These are phyloP conservation scores for Metaphire vulgaris DNA, from an alignment of 1,140 invertebrate genomes.

Conservation along the genomic window DNA sequence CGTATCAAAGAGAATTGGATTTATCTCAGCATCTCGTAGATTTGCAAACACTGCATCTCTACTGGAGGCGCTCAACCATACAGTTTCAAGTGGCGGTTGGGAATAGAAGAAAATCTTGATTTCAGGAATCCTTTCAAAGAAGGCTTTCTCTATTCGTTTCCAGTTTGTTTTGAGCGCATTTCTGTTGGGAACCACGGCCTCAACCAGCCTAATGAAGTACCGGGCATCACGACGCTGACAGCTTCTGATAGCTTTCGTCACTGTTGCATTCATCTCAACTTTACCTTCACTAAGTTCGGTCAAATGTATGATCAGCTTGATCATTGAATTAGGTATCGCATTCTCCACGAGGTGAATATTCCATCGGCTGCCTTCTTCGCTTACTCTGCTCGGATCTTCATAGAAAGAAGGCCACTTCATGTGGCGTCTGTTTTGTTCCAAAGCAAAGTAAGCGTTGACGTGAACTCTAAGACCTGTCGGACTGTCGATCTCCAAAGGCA, in stretches of 20 bases:
- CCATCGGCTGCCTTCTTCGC: constrained; percentile 16
- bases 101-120: not conserved
- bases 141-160: not conserved
- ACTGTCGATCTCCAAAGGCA: constrained; percentile 22
- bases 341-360: constrained; percentile 20
- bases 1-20: no score
- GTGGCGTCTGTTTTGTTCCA: constrained; percentile 25
- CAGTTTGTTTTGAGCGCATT: not conserved
- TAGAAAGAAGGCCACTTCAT: constrained; percentile 24
- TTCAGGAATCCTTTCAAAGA: not conserved
- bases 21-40: no score
- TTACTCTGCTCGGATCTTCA: not conserved
- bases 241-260: not conserved
- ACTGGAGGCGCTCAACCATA: no score
- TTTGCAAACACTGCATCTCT: no score
- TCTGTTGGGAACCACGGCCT: not conserved
- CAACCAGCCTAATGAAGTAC: not conserved
- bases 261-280: not conserved
- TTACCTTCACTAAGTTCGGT: not conserved
- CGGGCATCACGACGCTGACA: not conserved
- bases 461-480: constrained; percentile 23
- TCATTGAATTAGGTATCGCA: constrained; percentile 6
- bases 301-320: constrained; percentile 1
- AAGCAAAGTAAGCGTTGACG: constrained; percentile 25
- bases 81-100: no score